A percentile compares a stretch with the other conserved stretches of the same genome.
These are phyloP conservation scores for Australoheros scitulus DNA, from an alignment of 2,113 vertebrate species.

Conservation along the genomic window DNA sequence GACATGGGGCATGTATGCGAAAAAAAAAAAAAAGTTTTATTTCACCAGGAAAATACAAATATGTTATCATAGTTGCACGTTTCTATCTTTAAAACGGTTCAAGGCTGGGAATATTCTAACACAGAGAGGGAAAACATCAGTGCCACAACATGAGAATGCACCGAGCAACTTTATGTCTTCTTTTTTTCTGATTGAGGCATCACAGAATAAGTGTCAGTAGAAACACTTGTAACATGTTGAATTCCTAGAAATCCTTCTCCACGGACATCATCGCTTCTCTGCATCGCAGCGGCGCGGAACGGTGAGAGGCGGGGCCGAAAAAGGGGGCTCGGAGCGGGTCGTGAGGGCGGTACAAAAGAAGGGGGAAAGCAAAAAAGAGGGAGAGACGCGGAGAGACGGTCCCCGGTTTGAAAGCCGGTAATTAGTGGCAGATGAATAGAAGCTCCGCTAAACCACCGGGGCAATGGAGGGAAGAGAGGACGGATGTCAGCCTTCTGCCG, in stretches of 20 bases:
- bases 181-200: not conserved
- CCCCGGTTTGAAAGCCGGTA: constrained; percentile 36
- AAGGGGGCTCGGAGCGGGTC: constrained; percentile 20
- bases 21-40: not conserved
- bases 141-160: not conserved
- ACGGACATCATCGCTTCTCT: constrained; percentile 34
- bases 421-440: constrained; percentile 34
- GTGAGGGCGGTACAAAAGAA: constrained; percentile 23
- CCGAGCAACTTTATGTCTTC: not conserved
- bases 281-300: constrained; percentile 39
- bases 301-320: constrained; percentile 34
- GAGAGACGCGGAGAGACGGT: not conserved
- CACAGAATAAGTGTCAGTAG: not conserved
- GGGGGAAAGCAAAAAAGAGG: not conserved
- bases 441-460: constrained; percentile 25
- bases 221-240: not conserved
- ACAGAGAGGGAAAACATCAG: not conserved
- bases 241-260: not conserved
- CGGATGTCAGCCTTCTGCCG: constrained; percentile 36
- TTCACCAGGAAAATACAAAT: not conserved
- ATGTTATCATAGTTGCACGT: not conserved
- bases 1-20: not conserved
- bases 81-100: not conserved
- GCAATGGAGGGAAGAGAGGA: constrained; percentile 30
- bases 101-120: not conserved